phyloP scores from a whole-genome alignment of 35 echinoderm and acorn worm species.

The Heliocidaris erythrogramma region DNA sequence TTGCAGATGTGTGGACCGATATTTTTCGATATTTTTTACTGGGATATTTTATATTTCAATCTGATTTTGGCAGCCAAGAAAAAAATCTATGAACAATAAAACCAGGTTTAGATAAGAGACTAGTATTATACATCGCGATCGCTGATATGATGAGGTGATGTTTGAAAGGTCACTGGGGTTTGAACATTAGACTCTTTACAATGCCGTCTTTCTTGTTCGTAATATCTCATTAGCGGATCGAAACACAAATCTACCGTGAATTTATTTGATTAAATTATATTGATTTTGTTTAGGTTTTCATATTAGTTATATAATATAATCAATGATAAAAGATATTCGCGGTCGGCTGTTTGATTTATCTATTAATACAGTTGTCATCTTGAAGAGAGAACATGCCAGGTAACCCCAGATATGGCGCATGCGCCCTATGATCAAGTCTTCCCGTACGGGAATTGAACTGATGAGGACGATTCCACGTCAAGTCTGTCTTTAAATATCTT shows the following conservation, averaged over 20 bases:
- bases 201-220: neutral
- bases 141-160: neutral
- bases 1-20: no score
- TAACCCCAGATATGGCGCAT: conserved; percentile 32
- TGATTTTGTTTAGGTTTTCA: no score
- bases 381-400: neutral
- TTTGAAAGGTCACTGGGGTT: neutral
- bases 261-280: neutral
- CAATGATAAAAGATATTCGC: neutral
- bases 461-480: neutral
- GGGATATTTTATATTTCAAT: no score
- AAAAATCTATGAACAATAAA: no score
- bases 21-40: no score
- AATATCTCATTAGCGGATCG: neutral
- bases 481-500: neutral
- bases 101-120: neutral
- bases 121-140: neutral
- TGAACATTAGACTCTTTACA: neutral
- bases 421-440: conserved; percentile 23
- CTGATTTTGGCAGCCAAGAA: no score
- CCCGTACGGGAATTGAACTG: conserved; percentile 1
- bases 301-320: no score
- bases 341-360: neutral
- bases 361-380: neutral
- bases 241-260: neutral